phyloP scores from a whole-genome alignment of 2,797 vertebrate genomes.

The Orientallactaga sibirica region DNA sequence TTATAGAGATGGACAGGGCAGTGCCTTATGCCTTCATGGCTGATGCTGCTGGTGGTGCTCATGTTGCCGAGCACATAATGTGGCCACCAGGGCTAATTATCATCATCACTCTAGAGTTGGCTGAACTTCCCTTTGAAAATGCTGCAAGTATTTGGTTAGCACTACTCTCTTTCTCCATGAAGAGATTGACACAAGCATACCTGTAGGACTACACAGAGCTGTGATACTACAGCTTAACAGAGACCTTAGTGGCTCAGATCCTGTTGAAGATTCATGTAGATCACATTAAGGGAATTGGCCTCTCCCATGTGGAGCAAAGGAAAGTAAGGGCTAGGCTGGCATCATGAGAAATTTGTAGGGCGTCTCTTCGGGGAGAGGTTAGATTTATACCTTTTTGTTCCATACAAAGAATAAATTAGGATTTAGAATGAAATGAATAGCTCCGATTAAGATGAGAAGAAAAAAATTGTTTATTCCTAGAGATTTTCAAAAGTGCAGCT shows the following conservation, averaged over 20 bases:
- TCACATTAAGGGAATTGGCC: not conserved
- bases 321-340: not conserved
- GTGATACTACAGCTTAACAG: not conserved
- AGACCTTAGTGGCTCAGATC: not conserved
- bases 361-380: not conserved
- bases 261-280: not conserved
- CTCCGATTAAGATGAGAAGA: not conserved
- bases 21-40: not conserved
- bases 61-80: not conserved
- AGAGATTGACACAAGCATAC: not conserved
- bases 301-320: not conserved
- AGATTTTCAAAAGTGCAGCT: not conserved
- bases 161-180: not conserved
- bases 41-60: not conserved
- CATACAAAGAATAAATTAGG: not conserved
- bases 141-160: not conserved
- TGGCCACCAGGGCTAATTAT: not conserved
- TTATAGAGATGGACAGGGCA: not conserved
- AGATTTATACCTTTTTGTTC: not conserved
- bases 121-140: not conserved
- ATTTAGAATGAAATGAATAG: not conserved
- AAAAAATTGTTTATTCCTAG: not conserved
- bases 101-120: not conserved
- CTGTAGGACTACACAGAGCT: not conserved
- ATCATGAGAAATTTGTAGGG: not conserved